phyloP scores from a whole-genome alignment of 2,113 vertebrate species.

The Oxyruncus cristatus region DNA sequence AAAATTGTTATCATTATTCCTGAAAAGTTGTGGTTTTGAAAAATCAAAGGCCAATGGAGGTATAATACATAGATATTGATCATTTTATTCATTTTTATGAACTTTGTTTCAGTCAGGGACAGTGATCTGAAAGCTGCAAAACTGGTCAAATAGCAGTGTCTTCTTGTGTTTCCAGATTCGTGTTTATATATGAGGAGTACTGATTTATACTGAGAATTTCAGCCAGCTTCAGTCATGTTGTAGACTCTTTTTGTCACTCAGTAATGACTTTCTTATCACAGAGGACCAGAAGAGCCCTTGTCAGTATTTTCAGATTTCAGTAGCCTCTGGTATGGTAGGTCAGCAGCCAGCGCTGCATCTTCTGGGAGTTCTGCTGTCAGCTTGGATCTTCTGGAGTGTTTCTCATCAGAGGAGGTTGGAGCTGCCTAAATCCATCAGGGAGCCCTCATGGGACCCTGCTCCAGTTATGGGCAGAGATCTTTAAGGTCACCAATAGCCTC shows the following conservation, averaged over 20 bases:
- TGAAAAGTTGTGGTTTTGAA: not conserved
- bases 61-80: not conserved
- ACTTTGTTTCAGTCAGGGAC: not conserved
- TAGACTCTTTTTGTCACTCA: not conserved
- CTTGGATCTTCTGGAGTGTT: not conserved
- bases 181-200: not conserved
- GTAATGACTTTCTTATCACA: constrained; percentile 46
- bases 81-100: not conserved
- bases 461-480: not conserved
- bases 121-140: not conserved
- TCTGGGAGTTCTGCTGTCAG: not conserved
- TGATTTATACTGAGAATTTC: not conserved
- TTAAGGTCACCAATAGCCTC: not conserved
- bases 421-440: not conserved
- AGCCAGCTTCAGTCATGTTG: not conserved
- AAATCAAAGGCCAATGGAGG: not conserved
- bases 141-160: not conserved
- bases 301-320: not conserved
- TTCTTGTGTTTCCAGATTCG: not conserved
- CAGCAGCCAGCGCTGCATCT: not conserved
- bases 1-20: not conserved
- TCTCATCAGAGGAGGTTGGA: not conserved
- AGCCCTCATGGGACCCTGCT: rapidly evolving
- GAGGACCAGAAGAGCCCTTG: not conserved
- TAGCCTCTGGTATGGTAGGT: not conserved